A percentile compares a stretch with the other conserved stretches of the same genome.
Conservation (phyloP, 1,140 invertebrate species). For the Eulimnadia texana region DNA sequence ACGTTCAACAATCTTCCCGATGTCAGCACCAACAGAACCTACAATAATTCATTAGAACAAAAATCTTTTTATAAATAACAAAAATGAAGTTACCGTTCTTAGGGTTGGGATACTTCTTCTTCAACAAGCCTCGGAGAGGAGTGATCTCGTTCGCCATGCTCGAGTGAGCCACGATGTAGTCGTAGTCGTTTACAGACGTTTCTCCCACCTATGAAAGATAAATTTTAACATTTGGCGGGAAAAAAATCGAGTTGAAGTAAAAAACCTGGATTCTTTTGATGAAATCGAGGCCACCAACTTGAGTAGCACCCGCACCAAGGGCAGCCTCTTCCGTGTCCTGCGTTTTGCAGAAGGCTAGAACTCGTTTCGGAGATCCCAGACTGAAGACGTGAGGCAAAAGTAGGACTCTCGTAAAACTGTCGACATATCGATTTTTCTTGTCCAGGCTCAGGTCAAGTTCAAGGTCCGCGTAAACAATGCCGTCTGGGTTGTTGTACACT, state of each 20-base stretch:
- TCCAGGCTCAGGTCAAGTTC: slow-evolving; percentile 55
- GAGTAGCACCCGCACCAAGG: slow-evolving; percentile 46
- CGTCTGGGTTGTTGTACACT: slow-evolving; percentile 51
- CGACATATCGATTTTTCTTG: slow-evolving; percentile 27
- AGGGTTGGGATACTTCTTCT: slow-evolving; percentile 52
- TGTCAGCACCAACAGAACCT: slow-evolving; percentile 46
- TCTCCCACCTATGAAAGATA: slow-evolving; percentile 40
- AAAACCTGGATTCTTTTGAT: slow-evolving; percentile 54
- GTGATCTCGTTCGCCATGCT: slow-evolving; percentile 59
- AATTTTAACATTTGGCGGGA: not conserved
- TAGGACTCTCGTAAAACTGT: slow-evolving; percentile 11
- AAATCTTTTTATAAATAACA: slow-evolving; percentile 8
- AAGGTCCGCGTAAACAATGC: slow-evolving; percentile 43
- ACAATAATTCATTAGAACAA: not conserved
- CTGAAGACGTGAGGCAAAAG: slow-evolving; percentile 15
- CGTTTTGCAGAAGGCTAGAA: slow-evolving; percentile 50
- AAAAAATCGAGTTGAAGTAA: not conserved
- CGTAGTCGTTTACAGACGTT: slow-evolving; percentile 49
- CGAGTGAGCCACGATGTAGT: slow-evolving; percentile 56
- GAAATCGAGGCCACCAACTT: slow-evolving; percentile 48
- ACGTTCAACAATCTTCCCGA: slow-evolving; percentile 40
- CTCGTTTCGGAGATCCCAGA: not conserved
- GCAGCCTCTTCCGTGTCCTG: slow-evolving; percentile 39
- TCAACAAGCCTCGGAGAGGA: slow-evolving; percentile 53
- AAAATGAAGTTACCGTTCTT: slow-evolving; percentile 33